A percentile compares a stretch with the other conserved stretches of the same genome.
phyloP scores from a whole-genome alignment of 2,797 vertebrate genomes.

The Sebastes goodei region DNA sequence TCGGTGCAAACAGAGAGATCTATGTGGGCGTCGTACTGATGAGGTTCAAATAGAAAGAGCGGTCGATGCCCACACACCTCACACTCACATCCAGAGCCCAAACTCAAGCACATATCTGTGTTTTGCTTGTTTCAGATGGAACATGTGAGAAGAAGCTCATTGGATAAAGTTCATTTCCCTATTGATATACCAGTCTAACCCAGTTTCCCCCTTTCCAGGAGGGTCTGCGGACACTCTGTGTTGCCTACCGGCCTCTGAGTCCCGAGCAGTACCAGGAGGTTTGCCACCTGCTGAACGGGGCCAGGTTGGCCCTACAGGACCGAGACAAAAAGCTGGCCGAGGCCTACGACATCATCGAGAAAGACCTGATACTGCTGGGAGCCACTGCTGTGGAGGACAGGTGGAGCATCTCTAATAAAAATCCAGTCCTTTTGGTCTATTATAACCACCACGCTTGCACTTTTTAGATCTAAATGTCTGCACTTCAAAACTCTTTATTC shows the following conservation, averaged over 20 bases:
- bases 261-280: conserved; percentile 83
- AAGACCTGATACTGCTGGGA: conserved; percentile 91
- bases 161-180: background rate
- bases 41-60: background rate
- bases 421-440: background rate
- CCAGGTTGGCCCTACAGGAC: conserved; percentile 92
- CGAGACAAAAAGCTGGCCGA: conserved; percentile 91
- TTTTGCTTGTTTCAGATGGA: background rate
- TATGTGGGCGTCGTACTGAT: background rate
- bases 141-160: background rate
- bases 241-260: conserved; percentile 90
- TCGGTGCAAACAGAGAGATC: background rate
- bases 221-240: conserved; percentile 93
- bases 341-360: conserved; percentile 93
- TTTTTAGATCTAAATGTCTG: background rate
- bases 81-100: background rate
- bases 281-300: conserved; percentile 82
- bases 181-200: background rate
- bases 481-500: background rate
- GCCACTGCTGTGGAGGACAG: conserved; percentile 97
- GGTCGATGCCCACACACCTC: background rate
- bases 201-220: conserved; percentile 81
- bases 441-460: too few relatives aligned
- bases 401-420: conserved; percentile 64
- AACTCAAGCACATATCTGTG: background rate